Conservation (phyloP, 2,113 vertebrate species). For the Agapornis roseicollis region DNA sequence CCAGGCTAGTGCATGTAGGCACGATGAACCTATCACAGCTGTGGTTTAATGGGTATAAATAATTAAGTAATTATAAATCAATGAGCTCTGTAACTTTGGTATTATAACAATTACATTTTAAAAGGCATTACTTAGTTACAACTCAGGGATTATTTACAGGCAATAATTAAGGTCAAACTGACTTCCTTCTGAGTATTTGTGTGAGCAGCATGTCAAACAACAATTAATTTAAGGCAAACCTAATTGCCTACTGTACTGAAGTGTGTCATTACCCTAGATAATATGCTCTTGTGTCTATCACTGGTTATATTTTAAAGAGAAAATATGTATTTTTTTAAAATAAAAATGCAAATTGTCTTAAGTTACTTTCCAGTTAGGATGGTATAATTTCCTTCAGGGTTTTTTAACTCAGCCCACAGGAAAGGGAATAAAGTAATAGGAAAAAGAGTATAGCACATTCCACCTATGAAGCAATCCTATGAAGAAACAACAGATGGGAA, state of each 20-base stretch:
- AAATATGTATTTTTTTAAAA: not conserved
- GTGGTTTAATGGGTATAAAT: slow-evolving; percentile 62
- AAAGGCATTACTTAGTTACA: slow-evolving; percentile 70
- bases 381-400: not conserved
- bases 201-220: slow-evolving; percentile 18
- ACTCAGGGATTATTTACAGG: slow-evolving; percentile 61
- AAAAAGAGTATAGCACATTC: not conserved
- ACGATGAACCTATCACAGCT: slow-evolving; percentile 34
- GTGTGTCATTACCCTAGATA: slow-evolving; percentile 28
- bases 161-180: slow-evolving; percentile 64
- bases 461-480: slow-evolving; percentile 26
- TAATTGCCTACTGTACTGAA: slow-evolving; percentile 34
- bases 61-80: slow-evolving; percentile 72
- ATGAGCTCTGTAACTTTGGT: slow-evolving; percentile 44
- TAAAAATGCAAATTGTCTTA: not conserved
- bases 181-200: slow-evolving; percentile 49
- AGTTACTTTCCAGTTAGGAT: not conserved
- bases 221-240: slow-evolving; percentile 46
- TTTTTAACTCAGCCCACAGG: not conserved
- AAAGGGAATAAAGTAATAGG: slow-evolving; percentile 35
- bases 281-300: not conserved
- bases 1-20: not conserved
- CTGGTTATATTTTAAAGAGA: slow-evolving; percentile 3
- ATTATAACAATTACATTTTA: slow-evolving; percentile 64
- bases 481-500: slow-evolving; percentile 57